Evolutionary conservation across 2,113 vertebrate species (phyloP).

Genomic region (Triplophysa rosa): DNA sequence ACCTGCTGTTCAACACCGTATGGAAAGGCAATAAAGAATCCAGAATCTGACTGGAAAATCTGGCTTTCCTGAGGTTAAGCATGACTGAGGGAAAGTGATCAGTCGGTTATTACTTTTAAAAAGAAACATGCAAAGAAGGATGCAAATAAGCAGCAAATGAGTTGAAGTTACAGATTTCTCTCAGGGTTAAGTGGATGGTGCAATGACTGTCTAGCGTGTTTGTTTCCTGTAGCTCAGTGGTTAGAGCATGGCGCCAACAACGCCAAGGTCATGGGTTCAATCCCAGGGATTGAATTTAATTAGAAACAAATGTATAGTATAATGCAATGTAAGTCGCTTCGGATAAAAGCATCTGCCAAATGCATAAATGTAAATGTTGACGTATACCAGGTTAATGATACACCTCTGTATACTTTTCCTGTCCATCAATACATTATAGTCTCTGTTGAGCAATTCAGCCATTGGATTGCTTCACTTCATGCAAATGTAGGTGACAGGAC

Average conservation of each 20-base stretch:
- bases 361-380: background rate
- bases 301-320: no score
- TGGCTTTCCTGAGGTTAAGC: background rate
- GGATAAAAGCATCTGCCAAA: no score
- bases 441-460: constrained; percentile 11
- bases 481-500: constrained; percentile 1
- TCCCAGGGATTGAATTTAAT: no score
- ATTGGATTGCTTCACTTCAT: background rate
- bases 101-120: constrained; percentile 38
- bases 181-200: background rate
- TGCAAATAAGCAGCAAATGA: constrained; percentile 52
- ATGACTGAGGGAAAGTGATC: background rate
- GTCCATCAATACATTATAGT: background rate
- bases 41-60: background rate
- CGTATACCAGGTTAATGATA: background rate
- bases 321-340: no score
- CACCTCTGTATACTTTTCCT: background rate
- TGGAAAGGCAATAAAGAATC: no score
- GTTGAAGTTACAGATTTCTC: background rate
- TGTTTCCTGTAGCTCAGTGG: background rate
- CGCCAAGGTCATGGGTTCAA: no score
- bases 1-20: no score
- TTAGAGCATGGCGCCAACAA: no score
- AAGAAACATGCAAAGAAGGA: constrained; percentile 53
- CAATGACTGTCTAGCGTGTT: background rate